Conservation (phyloP, 1,140 invertebrate genomes). For the Anoplolepis gracilipes region DNA sequence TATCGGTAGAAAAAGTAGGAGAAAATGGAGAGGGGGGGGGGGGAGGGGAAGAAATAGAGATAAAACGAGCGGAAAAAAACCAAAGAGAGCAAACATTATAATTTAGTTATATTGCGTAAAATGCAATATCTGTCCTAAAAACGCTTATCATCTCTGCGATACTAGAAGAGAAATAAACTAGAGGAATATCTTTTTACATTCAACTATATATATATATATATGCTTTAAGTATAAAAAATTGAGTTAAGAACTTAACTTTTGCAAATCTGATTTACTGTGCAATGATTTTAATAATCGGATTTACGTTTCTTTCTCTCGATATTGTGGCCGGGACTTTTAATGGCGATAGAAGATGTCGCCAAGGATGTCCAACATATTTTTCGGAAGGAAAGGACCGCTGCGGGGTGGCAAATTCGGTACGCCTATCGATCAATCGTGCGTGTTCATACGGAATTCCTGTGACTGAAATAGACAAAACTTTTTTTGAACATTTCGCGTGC, state of each 20-base stretch:
- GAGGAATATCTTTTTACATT: slow-evolving; percentile 15
- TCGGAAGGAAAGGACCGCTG: slow-evolving; percentile 1
- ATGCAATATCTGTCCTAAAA: slow-evolving; percentile 29
- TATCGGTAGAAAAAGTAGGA: not conserved
- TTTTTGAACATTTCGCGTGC: slow-evolving; percentile 71
- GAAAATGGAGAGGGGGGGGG: too few species aligned
- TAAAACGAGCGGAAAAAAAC: slow-evolving; percentile 1
- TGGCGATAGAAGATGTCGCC: not conserved
- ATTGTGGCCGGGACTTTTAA: not conserved
- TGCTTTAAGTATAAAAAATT: slow-evolving; percentile 15
- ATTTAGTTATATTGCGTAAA: slow-evolving; percentile 2
- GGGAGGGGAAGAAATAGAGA: not conserved
- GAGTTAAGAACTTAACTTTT: not conserved
- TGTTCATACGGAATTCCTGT: slow-evolving; percentile 52
- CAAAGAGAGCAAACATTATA: slow-evolving; percentile 14
- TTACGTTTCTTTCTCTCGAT: not conserved
- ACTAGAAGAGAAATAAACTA: slow-evolving; percentile 38
- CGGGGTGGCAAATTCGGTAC: slow-evolving; percentile 23
- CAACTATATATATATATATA: not conserved
- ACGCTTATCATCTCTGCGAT: slow-evolving; percentile 29
- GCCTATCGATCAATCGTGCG: slow-evolving; percentile 53
- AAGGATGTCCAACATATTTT: slow-evolving; percentile 23
- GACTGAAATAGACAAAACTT: slow-evolving; percentile 67
- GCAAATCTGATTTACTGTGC: slow-evolving; percentile 18
- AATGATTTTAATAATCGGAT: slow-evolving; percentile 26